phyloP scores from a whole-genome alignment of 2,797 vertebrate genomes.

The Nothura maculosa region DNA sequence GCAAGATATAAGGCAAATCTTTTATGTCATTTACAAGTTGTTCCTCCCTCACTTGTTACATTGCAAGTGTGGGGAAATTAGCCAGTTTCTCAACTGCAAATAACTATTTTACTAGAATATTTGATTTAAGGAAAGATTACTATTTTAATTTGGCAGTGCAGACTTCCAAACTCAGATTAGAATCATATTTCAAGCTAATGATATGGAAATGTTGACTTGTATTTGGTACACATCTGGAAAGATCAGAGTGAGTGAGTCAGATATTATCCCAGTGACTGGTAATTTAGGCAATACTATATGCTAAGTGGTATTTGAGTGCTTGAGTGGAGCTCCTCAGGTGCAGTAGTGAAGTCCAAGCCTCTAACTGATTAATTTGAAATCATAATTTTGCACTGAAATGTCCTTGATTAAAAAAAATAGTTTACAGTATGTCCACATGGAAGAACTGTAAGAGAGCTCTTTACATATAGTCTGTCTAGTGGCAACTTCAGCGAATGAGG shows the following conservation, averaged over 20 bases:
- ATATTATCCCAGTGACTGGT: neutral
- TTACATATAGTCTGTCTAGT: neutral
- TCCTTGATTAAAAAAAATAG: neutral
- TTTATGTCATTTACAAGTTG: neutral
- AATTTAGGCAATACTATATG: neutral
- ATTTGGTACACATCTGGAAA: neutral
- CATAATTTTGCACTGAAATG: neutral
- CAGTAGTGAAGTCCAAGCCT: neutral
- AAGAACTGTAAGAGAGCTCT: neutral
- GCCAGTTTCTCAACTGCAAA: neutral
- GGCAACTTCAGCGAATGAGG: neutral
- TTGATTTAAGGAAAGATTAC: neutral
- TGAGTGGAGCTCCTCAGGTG: neutral
- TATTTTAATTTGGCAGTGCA: neutral
- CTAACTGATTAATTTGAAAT: neutral
- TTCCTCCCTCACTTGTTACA: neutral
- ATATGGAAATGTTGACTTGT: neutral
- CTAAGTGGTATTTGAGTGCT: fast-evolving
- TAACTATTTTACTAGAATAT: neutral
- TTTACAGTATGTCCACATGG: neutral
- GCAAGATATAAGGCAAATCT: neutral
- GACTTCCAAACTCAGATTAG: neutral
- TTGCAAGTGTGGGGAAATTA: neutral
- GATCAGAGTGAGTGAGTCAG: neutral
- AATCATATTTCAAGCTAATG: neutral